These are phyloP conservation scores for Lepidochrysops patricia DNA, from an alignment of 2,888 invertebrate species.

Conservation along the genomic window DNA sequence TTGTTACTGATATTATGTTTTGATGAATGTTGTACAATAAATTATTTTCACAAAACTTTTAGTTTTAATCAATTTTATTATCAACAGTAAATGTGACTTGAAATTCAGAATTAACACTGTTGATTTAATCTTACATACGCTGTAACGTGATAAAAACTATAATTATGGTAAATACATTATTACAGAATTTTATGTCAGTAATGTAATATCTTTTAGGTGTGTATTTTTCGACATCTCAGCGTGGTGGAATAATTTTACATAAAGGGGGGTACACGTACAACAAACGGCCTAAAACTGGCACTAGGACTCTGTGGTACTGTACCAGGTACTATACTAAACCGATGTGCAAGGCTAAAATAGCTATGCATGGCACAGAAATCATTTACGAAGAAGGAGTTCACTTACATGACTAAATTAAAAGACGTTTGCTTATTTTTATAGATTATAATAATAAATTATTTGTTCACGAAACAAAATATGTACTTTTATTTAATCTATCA, in stretches of 20 bases:
- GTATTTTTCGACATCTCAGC: slow-evolving; percentile 30
- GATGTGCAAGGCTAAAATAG: slow-evolving; percentile 19
- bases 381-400: slow-evolving; percentile 16
- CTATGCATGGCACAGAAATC: slow-evolving; percentile 8
- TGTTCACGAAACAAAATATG: no score
- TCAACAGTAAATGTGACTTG: no score
- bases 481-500: no score
- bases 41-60: background rate
- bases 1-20: background rate
- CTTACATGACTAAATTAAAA: slow-evolving; percentile 12
- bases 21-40: slow-evolving; percentile 1
- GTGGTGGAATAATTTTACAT: slow-evolving; percentile 36
- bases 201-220: background rate
- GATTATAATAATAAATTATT: no score
- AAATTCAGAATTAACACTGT: background rate
- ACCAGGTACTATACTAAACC: slow-evolving; percentile 30
- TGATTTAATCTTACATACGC: no score
- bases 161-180: no score
- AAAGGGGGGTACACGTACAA: slow-evolving; percentile 33
- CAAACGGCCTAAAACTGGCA: slow-evolving; percentile 23
- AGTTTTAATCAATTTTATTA: no score
- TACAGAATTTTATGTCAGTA: background rate
- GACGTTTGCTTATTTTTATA: background rate
- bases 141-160: no score
- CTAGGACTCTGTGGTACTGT: slow-evolving; percentile 34